These are phyloP conservation scores for Scyliorhinus canicula DNA, from an alignment of 2,797 vertebrate genomes.

Conservation along the genomic window DNA sequence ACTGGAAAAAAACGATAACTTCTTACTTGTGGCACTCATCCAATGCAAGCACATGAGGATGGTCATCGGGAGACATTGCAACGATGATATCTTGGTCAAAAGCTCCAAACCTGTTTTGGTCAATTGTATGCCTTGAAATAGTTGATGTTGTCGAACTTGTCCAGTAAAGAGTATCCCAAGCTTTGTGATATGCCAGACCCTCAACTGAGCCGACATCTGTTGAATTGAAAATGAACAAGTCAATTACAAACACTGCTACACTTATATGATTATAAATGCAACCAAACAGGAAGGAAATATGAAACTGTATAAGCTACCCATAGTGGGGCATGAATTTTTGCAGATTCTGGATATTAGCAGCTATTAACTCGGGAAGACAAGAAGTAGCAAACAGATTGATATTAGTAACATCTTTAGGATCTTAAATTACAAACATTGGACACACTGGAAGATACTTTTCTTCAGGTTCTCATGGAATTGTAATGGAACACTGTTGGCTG, in stretches of 20 bases:
- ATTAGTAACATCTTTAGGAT: neutral
- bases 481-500: neutral
- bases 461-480: neutral
- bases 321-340: neutral
- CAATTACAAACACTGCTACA: neutral
- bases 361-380: neutral
- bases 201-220: slow-evolving; percentile 94
- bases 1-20: neutral
- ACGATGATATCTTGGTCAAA: slow-evolving; percentile 78
- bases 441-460: neutral
- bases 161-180: slow-evolving; percentile 94
- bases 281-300: neutral
- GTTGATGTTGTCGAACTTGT: slow-evolving; percentile 92
- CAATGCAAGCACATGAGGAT: slow-evolving; percentile 83
- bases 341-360: neutral
- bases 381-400: neutral
- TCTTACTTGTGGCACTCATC: slow-evolving; percentile 95
- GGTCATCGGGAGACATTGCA: slow-evolving; percentile 88
- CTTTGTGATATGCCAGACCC: slow-evolving; percentile 86
- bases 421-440: neutral
- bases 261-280: slow-evolving; percentile 37
- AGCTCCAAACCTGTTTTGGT: slow-evolving; percentile 69
- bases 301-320: neutral
- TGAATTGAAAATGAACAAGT: slow-evolving; percentile 39
- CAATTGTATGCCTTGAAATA: slow-evolving; percentile 83